Percentiles rank a stretch among this genome's conserved stretches.
Conservation (phyloP, 2,888 invertebrate genomes). For the Acronicta alni region DNA sequence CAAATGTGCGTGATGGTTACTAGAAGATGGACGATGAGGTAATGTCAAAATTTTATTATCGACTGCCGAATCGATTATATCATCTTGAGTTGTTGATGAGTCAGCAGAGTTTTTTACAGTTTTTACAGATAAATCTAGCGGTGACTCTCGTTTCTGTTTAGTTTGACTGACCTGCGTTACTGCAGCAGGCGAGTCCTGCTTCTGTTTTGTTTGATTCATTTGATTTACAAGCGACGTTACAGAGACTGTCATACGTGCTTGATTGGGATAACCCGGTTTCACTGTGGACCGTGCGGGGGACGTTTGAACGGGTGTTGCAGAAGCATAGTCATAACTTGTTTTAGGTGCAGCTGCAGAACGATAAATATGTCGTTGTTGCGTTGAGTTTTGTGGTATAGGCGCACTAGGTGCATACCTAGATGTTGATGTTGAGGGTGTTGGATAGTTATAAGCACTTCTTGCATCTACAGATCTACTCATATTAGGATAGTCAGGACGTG, state of each 20-base stretch:
- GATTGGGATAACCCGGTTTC: constrained; percentile 80
- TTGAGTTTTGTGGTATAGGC: constrained; percentile 71
- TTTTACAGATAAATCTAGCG: constrained; percentile 96
- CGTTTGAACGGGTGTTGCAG: constrained; percentile 74
- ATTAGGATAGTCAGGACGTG: constrained; percentile 74
- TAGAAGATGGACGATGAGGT: constrained; percentile 73
- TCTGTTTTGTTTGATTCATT: constrained; percentile 87
- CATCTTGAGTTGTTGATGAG: constrained; percentile 94
- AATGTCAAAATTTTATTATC: constrained; percentile 76
- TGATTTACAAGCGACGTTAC: constrained; percentile 85
- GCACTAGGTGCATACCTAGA: constrained; percentile 72
- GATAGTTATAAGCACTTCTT: constrained; percentile 76
- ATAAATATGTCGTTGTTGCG: constrained; percentile 72
- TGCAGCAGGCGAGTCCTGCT: constrained; percentile 93
- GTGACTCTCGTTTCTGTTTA: constrained; percentile 92
- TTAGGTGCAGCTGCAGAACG: constrained; percentile 74
- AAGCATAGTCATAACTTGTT: constrained; percentile 75
- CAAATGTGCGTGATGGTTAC: constrained; percentile 65
- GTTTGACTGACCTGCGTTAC: constrained; percentile 78
- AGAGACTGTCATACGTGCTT: constrained; percentile 85
- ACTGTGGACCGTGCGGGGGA: constrained; percentile 76
- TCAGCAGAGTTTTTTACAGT: constrained; percentile 96
- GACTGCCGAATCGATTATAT: constrained; percentile 84
- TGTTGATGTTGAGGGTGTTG: constrained; percentile 78
- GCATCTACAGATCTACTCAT: constrained; percentile 71